These are phyloP conservation scores for Lycodopsis pacificus DNA, from an alignment of 2,797 vertebrate genomes.

Conservation along the genomic window DNA sequence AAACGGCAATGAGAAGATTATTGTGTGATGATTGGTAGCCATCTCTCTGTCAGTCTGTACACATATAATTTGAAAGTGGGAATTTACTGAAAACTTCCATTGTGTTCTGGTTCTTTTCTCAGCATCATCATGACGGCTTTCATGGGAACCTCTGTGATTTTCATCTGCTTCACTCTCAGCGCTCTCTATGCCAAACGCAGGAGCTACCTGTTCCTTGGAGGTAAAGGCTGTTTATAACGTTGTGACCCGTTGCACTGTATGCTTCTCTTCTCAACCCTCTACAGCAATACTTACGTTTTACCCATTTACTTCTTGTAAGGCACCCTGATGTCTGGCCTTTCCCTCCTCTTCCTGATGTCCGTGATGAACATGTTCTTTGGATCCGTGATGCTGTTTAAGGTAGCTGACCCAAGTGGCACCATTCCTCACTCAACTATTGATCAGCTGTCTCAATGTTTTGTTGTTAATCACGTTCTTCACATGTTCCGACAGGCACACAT, in stretches of 20 bases:
- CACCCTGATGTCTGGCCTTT: conserved; percentile 91
- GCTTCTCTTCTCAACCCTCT: not conserved
- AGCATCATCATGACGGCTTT: conserved; percentile 96
- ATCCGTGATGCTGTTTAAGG: conserved; percentile 91
- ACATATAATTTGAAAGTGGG: not conserved
- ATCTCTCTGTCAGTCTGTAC: not conserved
- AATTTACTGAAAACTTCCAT: not conserved
- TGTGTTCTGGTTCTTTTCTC: conserved; percentile 14
- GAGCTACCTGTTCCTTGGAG: conserved; percentile 95
- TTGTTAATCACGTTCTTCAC: not conserved
- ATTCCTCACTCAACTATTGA: not conserved
- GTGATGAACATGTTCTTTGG: conserved; percentile 91
- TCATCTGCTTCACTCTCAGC: conserved; percentile 94
- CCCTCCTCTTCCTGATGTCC: conserved; percentile 89
- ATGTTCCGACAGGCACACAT: conserved; percentile 87
- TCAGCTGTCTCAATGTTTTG: not conserved
- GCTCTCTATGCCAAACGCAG: conserved; percentile 94
- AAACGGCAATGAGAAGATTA: not conserved
- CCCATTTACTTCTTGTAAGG: conserved; percentile 75
- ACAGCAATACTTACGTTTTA: not conserved
- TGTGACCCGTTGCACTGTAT: not conserved
- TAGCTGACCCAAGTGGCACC: conserved; percentile 38
- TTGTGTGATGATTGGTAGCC: not conserved
- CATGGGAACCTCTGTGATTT: conserved; percentile 92
- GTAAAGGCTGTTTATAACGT: conserved; percentile 69